Evolutionary conservation across 2,888 invertebrate genomes (phyloP).

Genomic region (Pseudococcus longispinus): DNA sequence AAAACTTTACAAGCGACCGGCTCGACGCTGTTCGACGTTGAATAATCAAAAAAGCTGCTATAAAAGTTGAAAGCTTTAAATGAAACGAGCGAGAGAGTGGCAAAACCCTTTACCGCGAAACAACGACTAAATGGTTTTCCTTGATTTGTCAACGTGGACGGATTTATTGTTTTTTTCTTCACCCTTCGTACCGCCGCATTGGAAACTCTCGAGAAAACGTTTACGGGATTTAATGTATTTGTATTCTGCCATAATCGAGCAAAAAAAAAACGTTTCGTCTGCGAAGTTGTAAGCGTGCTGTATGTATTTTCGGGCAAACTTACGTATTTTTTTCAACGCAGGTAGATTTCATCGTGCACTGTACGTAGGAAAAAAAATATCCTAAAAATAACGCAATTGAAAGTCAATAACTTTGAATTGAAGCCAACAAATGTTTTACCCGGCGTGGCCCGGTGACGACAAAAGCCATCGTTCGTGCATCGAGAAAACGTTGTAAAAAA

Average conservation of each 20-base stretch:
- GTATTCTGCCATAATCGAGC: no score
- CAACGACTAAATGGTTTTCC: background rate
- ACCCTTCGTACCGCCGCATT: background rate
- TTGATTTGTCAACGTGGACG: slow-evolving; percentile 12
- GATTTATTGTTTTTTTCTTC: slow-evolving; percentile 10
- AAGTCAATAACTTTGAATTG: slow-evolving; percentile 48
- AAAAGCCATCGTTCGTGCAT: slow-evolving; percentile 17
- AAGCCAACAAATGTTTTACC: slow-evolving; percentile 46
- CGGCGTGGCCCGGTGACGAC: background rate
- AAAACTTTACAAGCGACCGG: background rate
- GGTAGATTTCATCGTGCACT: slow-evolving; percentile 21
- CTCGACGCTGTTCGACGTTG: background rate
- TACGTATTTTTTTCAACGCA: background rate
- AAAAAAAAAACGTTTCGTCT: no score
- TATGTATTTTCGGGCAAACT: background rate
- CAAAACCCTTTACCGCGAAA: background rate
- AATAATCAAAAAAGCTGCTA: background rate
- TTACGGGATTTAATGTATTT: background rate
- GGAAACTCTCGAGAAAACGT: background rate
- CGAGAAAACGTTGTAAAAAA: background rate
- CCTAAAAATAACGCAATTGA: slow-evolving; percentile 53
- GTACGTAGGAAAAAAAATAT: background rate
- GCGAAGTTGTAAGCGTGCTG: background rate
- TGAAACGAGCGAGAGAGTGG: background rate
- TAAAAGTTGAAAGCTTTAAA: slow-evolving; percentile 20